A percentile compares a stretch with the other conserved stretches of the same genome.
phyloP scores from a whole-genome alignment of 2,113 vertebrate genomes.

The Diglossa brunneiventris region DNA sequence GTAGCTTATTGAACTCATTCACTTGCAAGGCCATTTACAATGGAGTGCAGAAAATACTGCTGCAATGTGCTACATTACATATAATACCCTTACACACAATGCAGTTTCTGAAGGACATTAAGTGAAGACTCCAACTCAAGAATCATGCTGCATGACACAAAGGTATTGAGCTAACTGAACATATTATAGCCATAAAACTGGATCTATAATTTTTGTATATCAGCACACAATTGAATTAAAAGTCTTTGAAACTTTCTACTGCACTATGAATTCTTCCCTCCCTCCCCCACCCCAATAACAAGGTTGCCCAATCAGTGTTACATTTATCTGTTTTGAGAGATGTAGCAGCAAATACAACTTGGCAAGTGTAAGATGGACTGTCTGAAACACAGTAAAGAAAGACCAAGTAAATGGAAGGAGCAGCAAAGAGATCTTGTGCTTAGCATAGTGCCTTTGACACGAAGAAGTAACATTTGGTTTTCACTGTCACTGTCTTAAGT shows the following conservation, averaged over 20 bases:
- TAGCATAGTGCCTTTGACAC: background rate
- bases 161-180: background rate
- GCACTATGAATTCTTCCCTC: background rate
- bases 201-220: background rate
- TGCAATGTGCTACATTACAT: background rate
- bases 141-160: background rate
- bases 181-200: background rate
- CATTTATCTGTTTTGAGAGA: background rate
- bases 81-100: background rate
- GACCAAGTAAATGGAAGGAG: background rate
- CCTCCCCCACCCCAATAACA: background rate
- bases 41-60: background rate
- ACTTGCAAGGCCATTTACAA: background rate
- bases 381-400: background rate
- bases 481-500: background rate
- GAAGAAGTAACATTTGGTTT: background rate
- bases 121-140: background rate
- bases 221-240: background rate
- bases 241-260: background rate
- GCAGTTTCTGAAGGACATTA: background rate
- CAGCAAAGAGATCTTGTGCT: background rate
- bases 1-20: background rate
- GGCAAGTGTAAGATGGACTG: background rate
- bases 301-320: background rate
- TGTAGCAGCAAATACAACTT: background rate